These are phyloP conservation scores for Peribatodes rhomboidaria DNA, from an alignment of 2,888 invertebrate genomes.

Conservation along the genomic window DNA sequence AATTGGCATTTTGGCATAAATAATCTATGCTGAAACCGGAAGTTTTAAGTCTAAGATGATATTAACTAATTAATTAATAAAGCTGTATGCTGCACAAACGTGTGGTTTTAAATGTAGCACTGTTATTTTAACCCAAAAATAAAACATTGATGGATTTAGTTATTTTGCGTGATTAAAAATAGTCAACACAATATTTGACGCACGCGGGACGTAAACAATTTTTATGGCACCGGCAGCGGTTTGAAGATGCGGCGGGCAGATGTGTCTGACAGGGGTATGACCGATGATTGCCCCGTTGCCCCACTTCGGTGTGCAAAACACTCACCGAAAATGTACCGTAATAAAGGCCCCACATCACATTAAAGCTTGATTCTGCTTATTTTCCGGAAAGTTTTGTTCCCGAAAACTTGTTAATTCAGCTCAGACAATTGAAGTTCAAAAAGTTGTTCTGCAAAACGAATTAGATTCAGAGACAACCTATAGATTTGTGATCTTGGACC, in stretches of 20 bases:
- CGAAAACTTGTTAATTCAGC: background rate
- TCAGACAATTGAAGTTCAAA: background rate
- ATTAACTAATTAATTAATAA: too few relatives aligned
- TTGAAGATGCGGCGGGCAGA: slow-evolving; percentile 13
- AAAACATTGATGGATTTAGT: background rate
- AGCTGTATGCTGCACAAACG: too few relatives aligned
- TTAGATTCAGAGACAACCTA: background rate
- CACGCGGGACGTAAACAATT: slow-evolving; percentile 11
- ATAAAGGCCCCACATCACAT: background rate
- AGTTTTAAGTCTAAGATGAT: too few relatives aligned
- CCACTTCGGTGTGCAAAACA: slow-evolving; percentile 11
- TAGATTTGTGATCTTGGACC: too few relatives aligned
- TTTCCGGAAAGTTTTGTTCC: background rate
- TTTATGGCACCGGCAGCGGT: slow-evolving; percentile 17
- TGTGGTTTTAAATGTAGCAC: too few relatives aligned
- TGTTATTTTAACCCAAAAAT: background rate
- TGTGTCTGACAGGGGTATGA: slow-evolving; percentile 30
- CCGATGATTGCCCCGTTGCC: slow-evolving; percentile 19
- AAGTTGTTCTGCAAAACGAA: background rate
- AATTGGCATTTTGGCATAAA: too few relatives aligned
- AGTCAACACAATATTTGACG: slow-evolving; percentile 1
- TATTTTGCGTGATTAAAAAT: background rate
- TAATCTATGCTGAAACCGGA: too few relatives aligned
- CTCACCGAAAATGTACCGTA: slow-evolving; percentile 1
- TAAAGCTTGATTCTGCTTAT: background rate